Percentiles rank a stretch among this genome's conserved stretches.
Evolutionary conservation across 2,113 vertebrate genomes (phyloP).

Genomic region (Rhagologus leucostigma): DNA sequence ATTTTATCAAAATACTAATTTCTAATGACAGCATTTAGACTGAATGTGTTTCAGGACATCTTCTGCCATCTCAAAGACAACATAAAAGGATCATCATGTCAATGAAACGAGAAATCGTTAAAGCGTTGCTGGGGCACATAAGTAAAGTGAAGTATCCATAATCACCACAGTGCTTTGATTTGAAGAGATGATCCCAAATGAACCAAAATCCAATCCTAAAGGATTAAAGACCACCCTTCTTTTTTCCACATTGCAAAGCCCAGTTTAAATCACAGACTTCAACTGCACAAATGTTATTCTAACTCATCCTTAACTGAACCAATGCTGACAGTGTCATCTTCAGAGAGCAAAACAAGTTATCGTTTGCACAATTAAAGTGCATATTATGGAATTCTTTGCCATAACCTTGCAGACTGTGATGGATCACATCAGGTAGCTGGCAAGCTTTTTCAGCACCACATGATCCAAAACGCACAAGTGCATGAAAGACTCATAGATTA

Average conservation of each 20-base stretch:
- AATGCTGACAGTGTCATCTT: background rate
- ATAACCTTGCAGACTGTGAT: background rate
- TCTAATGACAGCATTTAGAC: background rate
- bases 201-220: background rate
- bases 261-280: background rate
- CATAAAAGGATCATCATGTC: background rate
- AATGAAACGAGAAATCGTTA: background rate
- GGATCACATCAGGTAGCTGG: background rate
- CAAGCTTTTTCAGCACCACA: background rate
- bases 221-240: conserved; percentile 9
- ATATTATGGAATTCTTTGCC: background rate
- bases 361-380: background rate
- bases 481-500: background rate
- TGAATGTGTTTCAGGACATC: background rate
- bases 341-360: background rate
- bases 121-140: background rate
- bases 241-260: background rate
- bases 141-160: background rate
- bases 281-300: background rate
- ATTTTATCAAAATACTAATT: background rate
- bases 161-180: background rate
- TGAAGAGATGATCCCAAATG: background rate
- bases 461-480: background rate
- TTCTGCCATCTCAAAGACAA: background rate
- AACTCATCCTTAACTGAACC: background rate